Evolutionary conservation across 1,140 invertebrate species (phyloP).

Genomic region (Drosophila aff.): DNA sequence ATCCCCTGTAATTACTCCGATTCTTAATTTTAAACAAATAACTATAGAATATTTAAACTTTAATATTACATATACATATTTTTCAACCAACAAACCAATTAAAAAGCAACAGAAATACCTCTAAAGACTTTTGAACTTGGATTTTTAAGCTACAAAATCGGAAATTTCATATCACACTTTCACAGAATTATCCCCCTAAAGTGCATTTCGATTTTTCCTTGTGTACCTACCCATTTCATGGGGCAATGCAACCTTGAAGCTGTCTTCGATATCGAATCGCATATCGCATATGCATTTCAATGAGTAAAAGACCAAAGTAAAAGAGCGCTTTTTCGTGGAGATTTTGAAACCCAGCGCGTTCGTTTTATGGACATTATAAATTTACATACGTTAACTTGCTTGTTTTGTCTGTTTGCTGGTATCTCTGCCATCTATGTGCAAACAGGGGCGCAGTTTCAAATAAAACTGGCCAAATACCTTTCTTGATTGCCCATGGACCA

Average conservation of each 20-base stretch:
- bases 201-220: background rate
- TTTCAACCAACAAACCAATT: background rate
- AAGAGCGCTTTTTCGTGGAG: constrained; percentile 33
- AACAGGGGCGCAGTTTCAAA: constrained; percentile 54
- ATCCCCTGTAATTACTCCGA: background rate
- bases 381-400: constrained; percentile 58
- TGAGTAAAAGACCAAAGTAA: constrained; percentile 48
- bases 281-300: constrained; percentile 63
- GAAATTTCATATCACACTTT: background rate
- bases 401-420: constrained; percentile 22
- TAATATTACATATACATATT: background rate
- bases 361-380: constrained; percentile 69
- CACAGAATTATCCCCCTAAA: background rate
- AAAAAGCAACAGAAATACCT: too few species aligned
- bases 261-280: constrained; percentile 56
- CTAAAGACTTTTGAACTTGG: background rate
- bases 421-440: constrained; percentile 47
- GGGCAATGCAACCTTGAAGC: constrained; percentile 70
- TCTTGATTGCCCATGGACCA: constrained; percentile 63
- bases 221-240: constrained; percentile 32
- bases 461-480: constrained; percentile 73
- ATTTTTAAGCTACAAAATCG: background rate
- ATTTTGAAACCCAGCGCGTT: constrained; percentile 64
- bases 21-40: background rate
- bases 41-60: background rate